These are phyloP conservation scores for Hypsopygia costalis DNA, from an alignment of 2,888 invertebrate genomes.

Conservation along the genomic window DNA sequence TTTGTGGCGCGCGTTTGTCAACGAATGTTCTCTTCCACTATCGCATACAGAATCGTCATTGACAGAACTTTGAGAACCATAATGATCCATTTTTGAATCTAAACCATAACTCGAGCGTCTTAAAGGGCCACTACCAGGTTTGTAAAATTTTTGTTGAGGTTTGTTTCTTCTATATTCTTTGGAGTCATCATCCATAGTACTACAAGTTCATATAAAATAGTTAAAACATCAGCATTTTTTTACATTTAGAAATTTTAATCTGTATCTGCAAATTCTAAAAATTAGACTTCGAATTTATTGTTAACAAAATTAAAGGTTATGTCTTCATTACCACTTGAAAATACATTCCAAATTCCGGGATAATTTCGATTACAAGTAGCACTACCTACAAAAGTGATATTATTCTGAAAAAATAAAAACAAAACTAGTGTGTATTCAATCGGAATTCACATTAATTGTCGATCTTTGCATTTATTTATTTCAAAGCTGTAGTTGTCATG, in stretches of 20 bases:
- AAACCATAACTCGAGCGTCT: constrained; percentile 83
- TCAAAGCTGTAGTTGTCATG: constrained; percentile 8
- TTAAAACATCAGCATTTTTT: constrained; percentile 40
- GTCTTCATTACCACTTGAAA: constrained; percentile 38
- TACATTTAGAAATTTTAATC: constrained; percentile 14
- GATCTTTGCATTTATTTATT: constrained; percentile 17
- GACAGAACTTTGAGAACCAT: constrained; percentile 64
- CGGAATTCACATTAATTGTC: constrained; percentile 9
- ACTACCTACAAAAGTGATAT: not conserved
- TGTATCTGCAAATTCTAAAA: constrained; percentile 20
- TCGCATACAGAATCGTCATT: constrained; percentile 47
- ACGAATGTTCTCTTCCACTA: constrained; percentile 40
- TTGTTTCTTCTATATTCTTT: constrained; percentile 82
- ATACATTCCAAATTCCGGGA: constrained; percentile 5
- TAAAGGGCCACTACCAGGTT: constrained; percentile 88
- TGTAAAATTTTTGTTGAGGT: constrained; percentile 86
- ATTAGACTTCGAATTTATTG: no score
- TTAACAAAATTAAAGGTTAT: constrained; percentile 54
- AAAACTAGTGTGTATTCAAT: not conserved
- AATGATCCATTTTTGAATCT: constrained; percentile 79
- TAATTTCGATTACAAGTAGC: not conserved
- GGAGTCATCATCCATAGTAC: constrained; percentile 78
- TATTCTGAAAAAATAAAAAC: not conserved
- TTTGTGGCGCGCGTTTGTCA: constrained; percentile 46
- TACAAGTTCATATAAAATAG: constrained; percentile 39